Conservation (phyloP, 2,888 invertebrate genomes). For the Adelphocoris suturalis region DNA sequence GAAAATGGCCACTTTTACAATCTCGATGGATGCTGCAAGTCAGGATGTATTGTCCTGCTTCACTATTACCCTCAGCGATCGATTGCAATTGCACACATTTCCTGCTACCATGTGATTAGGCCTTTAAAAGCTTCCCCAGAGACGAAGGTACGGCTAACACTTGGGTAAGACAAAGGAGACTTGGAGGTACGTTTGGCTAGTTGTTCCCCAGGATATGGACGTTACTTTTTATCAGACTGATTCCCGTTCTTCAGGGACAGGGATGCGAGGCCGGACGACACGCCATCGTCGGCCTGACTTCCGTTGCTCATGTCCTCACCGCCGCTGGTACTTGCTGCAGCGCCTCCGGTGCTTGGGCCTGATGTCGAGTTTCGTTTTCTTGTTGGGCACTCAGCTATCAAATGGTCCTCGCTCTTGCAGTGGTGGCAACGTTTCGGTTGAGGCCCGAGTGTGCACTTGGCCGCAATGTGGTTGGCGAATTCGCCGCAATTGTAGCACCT, state of each 20-base stretch:
- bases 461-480: slow-evolving; percentile 94
- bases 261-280: slow-evolving; percentile 66
- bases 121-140: not conserved
- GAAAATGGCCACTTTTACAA: too few species aligned
- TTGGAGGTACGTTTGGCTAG: slow-evolving; percentile 24
- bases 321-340: slow-evolving; percentile 54
- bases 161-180: slow-evolving; percentile 22
- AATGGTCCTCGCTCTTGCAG: slow-evolving; percentile 92
- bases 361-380: slow-evolving; percentile 74
- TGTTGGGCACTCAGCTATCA: slow-evolving; percentile 92
- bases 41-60: too few species aligned
- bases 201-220: slow-evolving; percentile 58
- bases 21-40: too few species aligned
- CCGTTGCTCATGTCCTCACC: slow-evolving; percentile 71
- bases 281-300: slow-evolving; percentile 54
- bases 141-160: not conserved
- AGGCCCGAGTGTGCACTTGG: slow-evolving; percentile 92
- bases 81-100: too few species aligned
- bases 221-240: slow-evolving; percentile 56
- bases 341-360: slow-evolving; percentile 65
- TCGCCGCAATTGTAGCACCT: slow-evolving; percentile 97
- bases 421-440: slow-evolving; percentile 95
- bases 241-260: slow-evolving; percentile 71
- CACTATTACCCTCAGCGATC: too few species aligned
- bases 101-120: too few species aligned